Conservation (phyloP, 2,888 invertebrate genomes). For the Rhamnusium bicolor region DNA sequence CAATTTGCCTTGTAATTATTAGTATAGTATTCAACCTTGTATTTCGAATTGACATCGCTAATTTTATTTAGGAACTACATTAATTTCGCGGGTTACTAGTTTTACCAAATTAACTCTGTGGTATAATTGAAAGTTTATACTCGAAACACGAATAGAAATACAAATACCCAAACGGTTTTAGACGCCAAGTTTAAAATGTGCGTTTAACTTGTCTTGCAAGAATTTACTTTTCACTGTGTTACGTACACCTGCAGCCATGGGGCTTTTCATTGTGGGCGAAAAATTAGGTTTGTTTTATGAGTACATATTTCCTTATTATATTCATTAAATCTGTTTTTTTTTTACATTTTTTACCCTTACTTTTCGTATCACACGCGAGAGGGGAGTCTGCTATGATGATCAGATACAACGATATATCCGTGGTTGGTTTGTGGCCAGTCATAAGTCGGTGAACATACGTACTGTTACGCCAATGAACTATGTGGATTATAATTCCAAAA, state of each 20-base stretch:
- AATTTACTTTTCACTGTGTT: constrained; percentile 1
- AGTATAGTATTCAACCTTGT: constrained; percentile 20
- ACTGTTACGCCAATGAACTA: too few species aligned
- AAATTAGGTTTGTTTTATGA: constrained; percentile 18
- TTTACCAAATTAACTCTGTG: constrained; percentile 8
- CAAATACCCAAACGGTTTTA: constrained; percentile 11
- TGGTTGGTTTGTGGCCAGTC: too few species aligned
- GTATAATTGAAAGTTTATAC: constrained; percentile 17
- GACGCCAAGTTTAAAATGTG: constrained; percentile 19
- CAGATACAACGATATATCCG: too few species aligned
- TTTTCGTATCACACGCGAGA: too few species aligned
- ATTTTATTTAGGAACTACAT: constrained; percentile 21
- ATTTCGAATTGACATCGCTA: background rate
- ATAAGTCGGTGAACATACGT: too few species aligned
- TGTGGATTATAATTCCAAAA: too few species aligned
- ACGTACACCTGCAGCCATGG: background rate
- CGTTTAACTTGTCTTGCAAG: constrained; percentile 14
- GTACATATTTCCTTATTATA: background rate
- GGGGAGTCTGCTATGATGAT: too few species aligned
- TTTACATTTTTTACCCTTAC: too few species aligned
- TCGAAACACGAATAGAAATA: constrained; percentile 2
- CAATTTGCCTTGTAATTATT: constrained; percentile 16
- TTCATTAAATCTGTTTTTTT: too few species aligned
- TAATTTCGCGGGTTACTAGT: constrained; percentile 23
- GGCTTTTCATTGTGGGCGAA: constrained; percentile 11